Conservation (phyloP, 2,113 vertebrate species). For the Notechis scutatus region DNA sequence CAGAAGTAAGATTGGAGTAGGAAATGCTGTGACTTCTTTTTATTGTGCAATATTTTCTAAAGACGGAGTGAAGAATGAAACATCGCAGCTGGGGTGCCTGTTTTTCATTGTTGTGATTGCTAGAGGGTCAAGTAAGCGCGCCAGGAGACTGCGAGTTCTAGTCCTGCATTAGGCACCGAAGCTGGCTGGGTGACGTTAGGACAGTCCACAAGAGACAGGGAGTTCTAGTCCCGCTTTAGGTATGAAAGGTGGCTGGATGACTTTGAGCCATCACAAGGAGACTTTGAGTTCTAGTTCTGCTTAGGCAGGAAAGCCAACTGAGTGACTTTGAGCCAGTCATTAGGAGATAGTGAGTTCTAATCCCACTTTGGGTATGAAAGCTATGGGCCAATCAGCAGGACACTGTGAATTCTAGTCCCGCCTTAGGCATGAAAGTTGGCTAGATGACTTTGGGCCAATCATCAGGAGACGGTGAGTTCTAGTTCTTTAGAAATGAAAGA, state of each 20-base stretch:
- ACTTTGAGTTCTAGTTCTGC: no score
- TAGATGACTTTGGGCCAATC: no score
- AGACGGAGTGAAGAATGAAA: background rate
- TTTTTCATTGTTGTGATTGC: background rate
- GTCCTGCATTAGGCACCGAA: background rate
- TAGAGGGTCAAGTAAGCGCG: background rate
- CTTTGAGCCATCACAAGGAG: no score
- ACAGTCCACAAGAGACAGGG: background rate
- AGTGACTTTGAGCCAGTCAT: no score
- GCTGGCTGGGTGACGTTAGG: background rate
- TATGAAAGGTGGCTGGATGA: background rate
- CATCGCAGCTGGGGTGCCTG: background rate
- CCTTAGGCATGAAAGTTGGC: no score
- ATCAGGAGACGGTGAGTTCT: no score
- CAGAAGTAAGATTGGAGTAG: background rate
- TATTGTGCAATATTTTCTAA: background rate
- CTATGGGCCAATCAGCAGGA: no score
- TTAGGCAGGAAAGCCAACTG: no score
- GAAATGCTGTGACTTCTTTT: background rate
- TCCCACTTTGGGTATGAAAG: no score
- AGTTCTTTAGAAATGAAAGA: background rate
- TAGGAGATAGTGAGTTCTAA: background rate
- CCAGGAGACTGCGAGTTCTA: background rate
- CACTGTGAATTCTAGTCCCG: fast-evolving
- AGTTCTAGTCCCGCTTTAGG: background rate